Percentiles rank a stretch among this genome's conserved stretches.
Evolutionary conservation across 2,888 invertebrate genomes (phyloP).

Genomic region (Gasteruption jaculator): DNA sequence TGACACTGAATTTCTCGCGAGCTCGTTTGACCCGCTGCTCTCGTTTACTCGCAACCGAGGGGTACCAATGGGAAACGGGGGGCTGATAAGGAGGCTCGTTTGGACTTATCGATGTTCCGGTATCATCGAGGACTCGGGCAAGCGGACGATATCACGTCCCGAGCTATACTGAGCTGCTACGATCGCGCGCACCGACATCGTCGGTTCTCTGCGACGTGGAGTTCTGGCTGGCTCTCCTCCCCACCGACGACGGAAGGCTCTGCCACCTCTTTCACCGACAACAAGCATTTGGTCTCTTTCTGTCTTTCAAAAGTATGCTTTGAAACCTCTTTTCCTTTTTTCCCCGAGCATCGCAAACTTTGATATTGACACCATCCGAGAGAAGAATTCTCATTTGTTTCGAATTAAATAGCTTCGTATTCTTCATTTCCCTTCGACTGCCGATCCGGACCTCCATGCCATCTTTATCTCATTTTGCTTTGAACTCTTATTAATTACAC

Average conservation of each 20-base stretch:
- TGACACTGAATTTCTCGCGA: constrained; percentile 42
- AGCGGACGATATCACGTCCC: constrained; percentile 40
- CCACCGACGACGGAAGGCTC: constrained; percentile 20
- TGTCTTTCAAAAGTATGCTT: neutral
- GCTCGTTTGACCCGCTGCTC: constrained; percentile 37
- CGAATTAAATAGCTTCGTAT: too few species aligned
- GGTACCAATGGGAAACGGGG: constrained; percentile 5
- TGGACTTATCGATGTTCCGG: constrained; percentile 9
- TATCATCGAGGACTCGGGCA: too few species aligned
- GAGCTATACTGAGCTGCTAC: constrained; percentile 44
- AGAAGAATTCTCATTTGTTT: too few species aligned
- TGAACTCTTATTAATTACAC: too few species aligned
- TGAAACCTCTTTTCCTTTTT: too few species aligned
- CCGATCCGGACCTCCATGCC: too few species aligned
- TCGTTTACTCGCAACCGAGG: too few species aligned
- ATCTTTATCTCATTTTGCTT: too few species aligned
- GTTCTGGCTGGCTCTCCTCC: constrained; percentile 21
- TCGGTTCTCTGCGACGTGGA: constrained; percentile 36
- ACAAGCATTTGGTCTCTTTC: constrained; percentile 9
- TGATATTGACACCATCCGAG: too few species aligned
- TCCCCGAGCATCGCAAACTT: too few species aligned
- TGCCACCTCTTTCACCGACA: constrained; percentile 20
- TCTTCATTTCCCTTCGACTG: too few species aligned
- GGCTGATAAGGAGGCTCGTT: constrained; percentile 7
- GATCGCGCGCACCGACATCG: constrained; percentile 41